phyloP scores from a whole-genome alignment of 2,113 vertebrate genomes.

The Xenopus tropicalis region UCB_Xtro_10.0 CM004443.2:190878001-190878500 shows the following conservation, averaged over 20 bases:
- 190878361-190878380: too few relatives aligned
- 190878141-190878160: constrained; percentile 73
- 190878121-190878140: background rate
- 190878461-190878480: too few relatives aligned
- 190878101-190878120: background rate
- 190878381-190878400: too few relatives aligned
- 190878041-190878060: background rate
- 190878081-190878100: background rate
- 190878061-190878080: background rate
- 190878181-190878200: constrained; percentile 96
- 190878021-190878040: too few relatives aligned
- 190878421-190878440: too few relatives aligned
- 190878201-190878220: constrained; percentile 97
- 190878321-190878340: too few relatives aligned
- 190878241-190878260: constrained; percentile 93
- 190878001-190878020: too few relatives aligned
- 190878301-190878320: constrained; percentile 59
- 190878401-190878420: too few relatives aligned
- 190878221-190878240: constrained; percentile 94
- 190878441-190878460: too few relatives aligned
- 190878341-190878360: too few relatives aligned
- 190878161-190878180: constrained; percentile 98
- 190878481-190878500: too few relatives aligned
- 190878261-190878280: constrained; percentile 83
- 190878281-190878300: constrained; percentile 97